Percentiles rank a stretch among this genome's conserved stretches.
These are phyloP conservation scores for Ochlodes sylvanus DNA, from an alignment of 2,888 invertebrate genomes.

Conservation along the genomic window DNA sequence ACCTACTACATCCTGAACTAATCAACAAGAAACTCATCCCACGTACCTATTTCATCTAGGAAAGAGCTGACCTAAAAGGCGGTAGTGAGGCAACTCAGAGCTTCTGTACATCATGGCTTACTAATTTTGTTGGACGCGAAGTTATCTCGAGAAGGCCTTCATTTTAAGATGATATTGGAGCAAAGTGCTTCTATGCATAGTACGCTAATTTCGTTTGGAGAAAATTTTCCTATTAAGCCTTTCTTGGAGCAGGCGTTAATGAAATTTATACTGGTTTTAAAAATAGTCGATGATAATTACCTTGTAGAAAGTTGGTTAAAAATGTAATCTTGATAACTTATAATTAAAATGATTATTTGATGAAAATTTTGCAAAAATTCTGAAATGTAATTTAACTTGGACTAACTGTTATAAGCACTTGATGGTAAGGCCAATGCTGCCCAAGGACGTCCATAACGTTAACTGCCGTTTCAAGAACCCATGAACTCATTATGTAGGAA, in stretches of 20 bases:
- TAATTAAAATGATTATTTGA: background rate
- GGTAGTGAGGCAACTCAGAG: constrained; percentile 19
- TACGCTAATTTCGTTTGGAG: constrained; percentile 35
- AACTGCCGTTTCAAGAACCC: too few relatives aligned
- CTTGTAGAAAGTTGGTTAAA: background rate
- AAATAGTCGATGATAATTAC: constrained; percentile 21
- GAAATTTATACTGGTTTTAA: constrained; percentile 24
- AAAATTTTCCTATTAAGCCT: constrained; percentile 36
- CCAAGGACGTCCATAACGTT: too few relatives aligned
- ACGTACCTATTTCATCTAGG: constrained; percentile 24
- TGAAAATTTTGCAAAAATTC: too few relatives aligned
- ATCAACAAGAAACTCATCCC: constrained; percentile 19
- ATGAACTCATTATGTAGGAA: too few relatives aligned
- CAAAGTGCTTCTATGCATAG: constrained; percentile 37
- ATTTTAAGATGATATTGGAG: constrained; percentile 39
- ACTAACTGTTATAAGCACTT: too few relatives aligned
- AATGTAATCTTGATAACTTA: background rate
- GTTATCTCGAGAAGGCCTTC: constrained; percentile 36
- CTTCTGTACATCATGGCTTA: constrained; percentile 33
- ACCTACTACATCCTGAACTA: constrained; percentile 29
- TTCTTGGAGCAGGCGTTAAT: constrained; percentile 32
- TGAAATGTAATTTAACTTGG: too few relatives aligned
- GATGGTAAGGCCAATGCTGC: too few relatives aligned
- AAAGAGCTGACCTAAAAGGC: constrained; percentile 34
- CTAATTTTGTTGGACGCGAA: constrained; percentile 37